Evolutionary conservation across 2,797 vertebrate species (phyloP).

Genomic region (Chelonia mydas): DNA sequence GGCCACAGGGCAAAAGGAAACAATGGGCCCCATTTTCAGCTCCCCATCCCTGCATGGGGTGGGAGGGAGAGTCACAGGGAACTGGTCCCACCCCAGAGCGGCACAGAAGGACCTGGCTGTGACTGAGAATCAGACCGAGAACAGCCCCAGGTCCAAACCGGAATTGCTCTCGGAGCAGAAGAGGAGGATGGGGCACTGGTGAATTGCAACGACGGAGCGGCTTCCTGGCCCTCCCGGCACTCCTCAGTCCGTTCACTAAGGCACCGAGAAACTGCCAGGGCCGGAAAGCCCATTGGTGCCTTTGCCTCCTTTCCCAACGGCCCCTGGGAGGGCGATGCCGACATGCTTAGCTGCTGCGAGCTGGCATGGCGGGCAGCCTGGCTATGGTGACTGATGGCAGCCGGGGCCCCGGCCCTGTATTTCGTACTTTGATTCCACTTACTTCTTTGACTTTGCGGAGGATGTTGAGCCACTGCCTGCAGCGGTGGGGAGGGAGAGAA

Average conservation of each 20-base stretch:
- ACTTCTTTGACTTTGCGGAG: slow-evolving; percentile 89
- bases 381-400: too few relatives aligned
- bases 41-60: neutral
- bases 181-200: too few relatives aligned
- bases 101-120: neutral
- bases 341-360: neutral
- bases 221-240: too few relatives aligned
- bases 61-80: neutral
- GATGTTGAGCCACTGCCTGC: slow-evolving; percentile 86
- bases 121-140: neutral
- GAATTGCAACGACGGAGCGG: neutral
- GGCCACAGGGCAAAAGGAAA: neutral
- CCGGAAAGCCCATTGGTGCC: too few relatives aligned
- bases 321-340: too few relatives aligned
- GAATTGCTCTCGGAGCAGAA: neutral
- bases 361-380: too few relatives aligned
- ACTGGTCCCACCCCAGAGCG: neutral
- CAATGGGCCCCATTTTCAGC: neutral
- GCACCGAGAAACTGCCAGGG: too few relatives aligned
- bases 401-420: too few relatives aligned
- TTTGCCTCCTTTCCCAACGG: neutral
- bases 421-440: slow-evolving; percentile 47
- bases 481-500: slow-evolving; percentile 14
- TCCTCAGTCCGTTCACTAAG: too few relatives aligned
- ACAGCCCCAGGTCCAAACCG: neutral